A percentile compares a stretch with the other conserved stretches of the same genome.
phyloP scores from a whole-genome alignment of 2,797 vertebrate species.

The Gymnodraco acuticeps region DNA sequence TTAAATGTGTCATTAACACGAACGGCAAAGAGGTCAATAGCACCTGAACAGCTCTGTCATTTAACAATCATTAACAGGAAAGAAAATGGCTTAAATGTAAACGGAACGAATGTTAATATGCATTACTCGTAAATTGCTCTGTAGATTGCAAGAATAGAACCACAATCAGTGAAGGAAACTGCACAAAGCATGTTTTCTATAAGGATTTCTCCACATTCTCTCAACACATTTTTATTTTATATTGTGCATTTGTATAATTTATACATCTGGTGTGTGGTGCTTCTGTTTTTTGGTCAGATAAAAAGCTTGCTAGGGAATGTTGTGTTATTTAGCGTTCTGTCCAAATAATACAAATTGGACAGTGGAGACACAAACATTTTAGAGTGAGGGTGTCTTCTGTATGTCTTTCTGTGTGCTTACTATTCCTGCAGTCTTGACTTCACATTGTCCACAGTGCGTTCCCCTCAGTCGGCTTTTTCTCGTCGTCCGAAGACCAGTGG shows the following conservation, averaged over 20 bases:
- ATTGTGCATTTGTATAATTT: neutral
- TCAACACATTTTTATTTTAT: neutral
- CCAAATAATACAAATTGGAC: neutral
- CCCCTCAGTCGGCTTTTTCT: constrained; percentile 78
- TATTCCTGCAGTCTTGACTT: constrained; percentile 82
- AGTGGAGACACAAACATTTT: neutral
- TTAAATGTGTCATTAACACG: neutral
- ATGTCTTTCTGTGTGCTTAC: constrained; percentile 75
- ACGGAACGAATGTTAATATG: neutral
- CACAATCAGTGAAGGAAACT: neutral
- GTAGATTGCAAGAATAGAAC: neutral
- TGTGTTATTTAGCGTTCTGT: neutral
- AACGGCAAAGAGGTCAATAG: neutral
- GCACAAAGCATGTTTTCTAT: neutral
- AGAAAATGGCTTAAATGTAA: no score
- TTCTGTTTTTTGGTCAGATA: neutral
- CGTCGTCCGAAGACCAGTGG: constrained; percentile 14
- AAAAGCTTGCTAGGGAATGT: constrained; percentile 2
- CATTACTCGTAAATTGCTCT: neutral
- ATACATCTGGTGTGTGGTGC: neutral
- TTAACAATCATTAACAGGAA: neutral
- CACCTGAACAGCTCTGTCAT: neutral
- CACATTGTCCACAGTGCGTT: constrained; percentile 82
- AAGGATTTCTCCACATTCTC: neutral
- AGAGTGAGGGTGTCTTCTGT: neutral